Percentiles rank a stretch among this genome's conserved stretches.
phyloP scores from a whole-genome alignment of 2,797 vertebrate genomes.

The Microhierax caerulescens region DNA sequence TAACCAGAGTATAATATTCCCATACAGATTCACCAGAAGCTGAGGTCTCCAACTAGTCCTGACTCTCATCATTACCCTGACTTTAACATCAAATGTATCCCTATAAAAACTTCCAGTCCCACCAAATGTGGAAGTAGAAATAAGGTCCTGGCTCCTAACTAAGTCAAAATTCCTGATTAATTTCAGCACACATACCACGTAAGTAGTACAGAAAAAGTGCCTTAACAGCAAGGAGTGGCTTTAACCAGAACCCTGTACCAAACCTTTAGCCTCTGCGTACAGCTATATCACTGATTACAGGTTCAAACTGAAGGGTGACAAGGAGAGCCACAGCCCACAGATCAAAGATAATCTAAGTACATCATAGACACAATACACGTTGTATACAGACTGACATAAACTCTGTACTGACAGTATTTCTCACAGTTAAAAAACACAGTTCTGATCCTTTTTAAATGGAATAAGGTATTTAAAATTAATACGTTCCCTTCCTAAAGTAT shows the following conservation, averaged over 20 bases:
- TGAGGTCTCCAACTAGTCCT: not conserved
- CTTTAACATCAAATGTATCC: not conserved
- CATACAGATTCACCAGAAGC: not conserved
- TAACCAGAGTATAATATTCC: not conserved
- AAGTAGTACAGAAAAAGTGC: not conserved
- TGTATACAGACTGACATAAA: not conserved
- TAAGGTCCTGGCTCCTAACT: not conserved
- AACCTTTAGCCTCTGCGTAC: not conserved
- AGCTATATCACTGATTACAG: not conserved
- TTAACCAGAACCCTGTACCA: not conserved
- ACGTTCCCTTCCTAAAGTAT: not conserved
- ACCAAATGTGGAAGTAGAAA: not conserved
- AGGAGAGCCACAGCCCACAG: not conserved
- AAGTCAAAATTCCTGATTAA: not conserved
- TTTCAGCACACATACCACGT: not conserved
- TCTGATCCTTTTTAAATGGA: not conserved
- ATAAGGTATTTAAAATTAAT: not conserved
- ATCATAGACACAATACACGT: not conserved
- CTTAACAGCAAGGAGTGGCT: not conserved
- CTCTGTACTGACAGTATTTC: not conserved
- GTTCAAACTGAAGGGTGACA: not conserved
- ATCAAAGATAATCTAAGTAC: not conserved
- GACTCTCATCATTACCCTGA: not conserved
- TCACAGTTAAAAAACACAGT: not conserved
- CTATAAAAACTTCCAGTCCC: not conserved